A percentile compares a stretch with the other conserved stretches of the same genome.
phyloP scores from a whole-genome alignment of 2,888 invertebrate genomes.

The Dromius quadrimaculatus region DNA sequence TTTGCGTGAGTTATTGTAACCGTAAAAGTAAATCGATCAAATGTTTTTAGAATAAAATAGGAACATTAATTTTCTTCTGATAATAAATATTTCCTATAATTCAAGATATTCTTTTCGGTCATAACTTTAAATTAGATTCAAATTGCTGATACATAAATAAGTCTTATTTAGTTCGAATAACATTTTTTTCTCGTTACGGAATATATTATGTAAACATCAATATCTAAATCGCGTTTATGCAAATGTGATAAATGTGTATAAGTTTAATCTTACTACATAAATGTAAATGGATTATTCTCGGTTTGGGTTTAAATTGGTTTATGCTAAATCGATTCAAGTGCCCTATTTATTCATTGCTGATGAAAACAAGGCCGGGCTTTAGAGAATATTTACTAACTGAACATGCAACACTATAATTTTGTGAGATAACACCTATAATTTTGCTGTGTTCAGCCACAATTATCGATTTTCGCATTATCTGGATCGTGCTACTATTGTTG shows the following conservation, averaged over 20 bases:
- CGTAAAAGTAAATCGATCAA: too few relatives aligned
- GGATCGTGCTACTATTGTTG: too few relatives aligned
- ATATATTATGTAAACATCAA: slow-evolving; percentile 34
- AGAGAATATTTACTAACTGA: slow-evolving; percentile 30
- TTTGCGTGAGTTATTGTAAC: too few relatives aligned
- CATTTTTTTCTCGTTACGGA: slow-evolving; percentile 22
- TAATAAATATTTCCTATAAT: neutral
- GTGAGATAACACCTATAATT: slow-evolving; percentile 30
- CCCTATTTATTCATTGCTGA: slow-evolving; percentile 29
- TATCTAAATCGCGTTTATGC: slow-evolving; percentile 38
- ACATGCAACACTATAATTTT: slow-evolving; percentile 38
- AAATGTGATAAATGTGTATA: slow-evolving; percentile 41
- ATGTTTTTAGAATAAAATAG: too few relatives aligned
- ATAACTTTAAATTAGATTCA: neutral
- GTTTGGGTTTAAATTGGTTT: slow-evolving; percentile 39
- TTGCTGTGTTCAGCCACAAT: slow-evolving; percentile 8
- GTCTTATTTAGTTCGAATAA: slow-evolving; percentile 9
- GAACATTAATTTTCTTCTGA: too few relatives aligned
- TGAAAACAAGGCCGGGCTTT: slow-evolving; percentile 22
- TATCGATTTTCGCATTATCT: slow-evolving; percentile 9
- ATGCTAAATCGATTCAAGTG: slow-evolving; percentile 39
- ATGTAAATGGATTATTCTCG: slow-evolving; percentile 43
- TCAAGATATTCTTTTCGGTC: neutral
- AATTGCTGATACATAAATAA: slow-evolving; percentile 6
- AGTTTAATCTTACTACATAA: slow-evolving; percentile 44